Percentiles rank a stretch among this genome's conserved stretches.
Evolutionary conservation across 2,113 vertebrate genomes (phyloP).

Genomic region (Zootoca vivipara): DNA sequence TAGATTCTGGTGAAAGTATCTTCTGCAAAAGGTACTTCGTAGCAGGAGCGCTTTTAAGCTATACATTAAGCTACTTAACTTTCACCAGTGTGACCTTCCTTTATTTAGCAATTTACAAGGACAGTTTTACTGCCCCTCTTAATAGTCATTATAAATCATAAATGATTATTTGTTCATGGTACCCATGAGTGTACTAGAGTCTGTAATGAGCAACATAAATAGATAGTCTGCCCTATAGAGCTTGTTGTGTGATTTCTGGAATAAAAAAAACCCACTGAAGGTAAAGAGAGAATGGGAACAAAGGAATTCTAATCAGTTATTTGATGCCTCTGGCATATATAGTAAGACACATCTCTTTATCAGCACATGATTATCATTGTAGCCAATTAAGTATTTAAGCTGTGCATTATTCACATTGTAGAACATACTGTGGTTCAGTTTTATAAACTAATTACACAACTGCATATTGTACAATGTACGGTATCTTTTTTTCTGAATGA

Average conservation of each 20-base stretch:
- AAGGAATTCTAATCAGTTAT: background rate
- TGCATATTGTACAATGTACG: background rate
- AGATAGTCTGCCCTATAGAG: background rate
- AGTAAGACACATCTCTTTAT: background rate
- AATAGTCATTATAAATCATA: constrained; percentile 40
- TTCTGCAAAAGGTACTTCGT: background rate
- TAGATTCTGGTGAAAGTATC: background rate
- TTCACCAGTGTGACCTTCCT: background rate
- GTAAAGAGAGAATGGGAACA: background rate
- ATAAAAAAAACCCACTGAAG: background rate
- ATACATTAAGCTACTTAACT: background rate
- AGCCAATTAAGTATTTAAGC: background rate
- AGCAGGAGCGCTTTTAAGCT: background rate
- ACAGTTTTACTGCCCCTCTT: constrained; percentile 35
- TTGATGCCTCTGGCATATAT: background rate
- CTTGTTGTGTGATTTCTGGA: background rate
- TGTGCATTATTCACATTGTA: background rate
- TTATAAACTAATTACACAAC: background rate
- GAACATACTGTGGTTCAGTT: background rate
- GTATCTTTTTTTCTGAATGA: constrained; percentile 12
- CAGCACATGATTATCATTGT: background rate
- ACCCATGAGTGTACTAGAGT: constrained; percentile 12
- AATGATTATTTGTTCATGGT: constrained; percentile 38
- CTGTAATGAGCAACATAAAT: constrained; percentile 12
- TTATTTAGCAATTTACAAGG: background rate